Percentiles rank a stretch among this genome's conserved stretches.
Conservation (phyloP, 2,888 invertebrate genomes). For the Liopterus haemorrhoidalis region DNA sequence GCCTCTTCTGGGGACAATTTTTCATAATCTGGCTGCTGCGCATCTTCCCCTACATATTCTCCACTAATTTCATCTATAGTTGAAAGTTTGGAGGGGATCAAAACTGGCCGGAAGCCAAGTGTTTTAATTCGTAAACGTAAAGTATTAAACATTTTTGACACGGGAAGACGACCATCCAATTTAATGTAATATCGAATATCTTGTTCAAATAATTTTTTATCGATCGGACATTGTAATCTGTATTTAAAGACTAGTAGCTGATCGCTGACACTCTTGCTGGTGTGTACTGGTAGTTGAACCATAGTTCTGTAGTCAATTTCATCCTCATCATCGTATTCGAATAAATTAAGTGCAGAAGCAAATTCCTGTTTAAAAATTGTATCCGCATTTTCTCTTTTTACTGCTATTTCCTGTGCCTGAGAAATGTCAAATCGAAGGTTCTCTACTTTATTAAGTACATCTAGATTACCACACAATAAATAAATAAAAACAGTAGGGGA, state of each 20-base stretch:
- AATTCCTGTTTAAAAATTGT: not conserved
- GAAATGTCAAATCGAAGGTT: slow-evolving; percentile 39
- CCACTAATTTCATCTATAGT: slow-evolving; percentile 19
- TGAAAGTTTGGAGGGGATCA: slow-evolving; percentile 40
- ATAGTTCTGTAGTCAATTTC: slow-evolving; percentile 42
- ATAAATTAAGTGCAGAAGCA: not conserved
- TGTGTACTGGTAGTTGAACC: slow-evolving; percentile 49
- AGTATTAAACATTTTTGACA: slow-evolving; percentile 49
- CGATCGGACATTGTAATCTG: slow-evolving; percentile 46
- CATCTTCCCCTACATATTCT: slow-evolving; percentile 30
- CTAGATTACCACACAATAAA: slow-evolving; percentile 50
- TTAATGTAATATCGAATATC: slow-evolving; percentile 53
- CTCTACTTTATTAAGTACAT: slow-evolving; percentile 46
- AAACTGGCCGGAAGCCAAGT: slow-evolving; percentile 40
- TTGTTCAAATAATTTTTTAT: slow-evolving; percentile 50
- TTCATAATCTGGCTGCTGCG: slow-evolving; percentile 30
- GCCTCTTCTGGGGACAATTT: slow-evolving; percentile 37
- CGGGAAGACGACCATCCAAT: slow-evolving; percentile 52
- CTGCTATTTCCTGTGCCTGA: slow-evolving; percentile 31
- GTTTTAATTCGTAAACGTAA: slow-evolving; percentile 46
- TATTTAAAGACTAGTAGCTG: slow-evolving; percentile 51
- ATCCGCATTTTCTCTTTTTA: not conserved
- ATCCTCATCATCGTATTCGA: slow-evolving; percentile 1
- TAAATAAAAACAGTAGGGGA: slow-evolving; percentile 50
- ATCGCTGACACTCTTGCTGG: slow-evolving; percentile 43